A percentile compares a stretch with the other conserved stretches of the same genome.
Evolutionary conservation across 2,113 vertebrate genomes (phyloP).

Genomic region (Psilopsiagon aurifrons): DNA sequence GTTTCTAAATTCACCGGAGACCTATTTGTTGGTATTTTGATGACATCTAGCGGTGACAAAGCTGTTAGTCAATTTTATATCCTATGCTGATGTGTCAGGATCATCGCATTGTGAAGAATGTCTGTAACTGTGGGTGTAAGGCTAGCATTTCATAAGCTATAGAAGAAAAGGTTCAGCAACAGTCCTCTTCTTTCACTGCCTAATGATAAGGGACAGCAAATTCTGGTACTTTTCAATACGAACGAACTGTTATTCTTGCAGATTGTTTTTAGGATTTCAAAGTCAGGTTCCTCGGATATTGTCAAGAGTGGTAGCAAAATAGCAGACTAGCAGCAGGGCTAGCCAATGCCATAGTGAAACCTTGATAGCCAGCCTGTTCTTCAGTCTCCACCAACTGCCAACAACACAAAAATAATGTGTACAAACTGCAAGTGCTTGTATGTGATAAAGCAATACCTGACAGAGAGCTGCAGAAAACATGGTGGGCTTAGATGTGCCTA

Average conservation of each 20-base stretch:
- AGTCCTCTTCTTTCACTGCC: background rate
- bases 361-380: background rate
- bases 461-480: background rate
- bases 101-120: background rate
- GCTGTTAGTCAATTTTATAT: background rate
- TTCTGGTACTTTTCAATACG: background rate
- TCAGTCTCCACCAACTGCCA: background rate
- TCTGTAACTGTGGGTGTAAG: background rate
- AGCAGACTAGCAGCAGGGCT: background rate
- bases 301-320: background rate
- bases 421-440: background rate
- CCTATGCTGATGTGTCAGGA: background rate
- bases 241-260: background rate
- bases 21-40: conserved; percentile 67
- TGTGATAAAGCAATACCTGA: background rate
- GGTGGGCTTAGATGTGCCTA: background rate
- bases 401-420: background rate
- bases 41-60: conserved; percentile 78
- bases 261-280: background rate
- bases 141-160: background rate
- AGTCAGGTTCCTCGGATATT: background rate
- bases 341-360: background rate
- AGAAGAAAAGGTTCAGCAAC: background rate
- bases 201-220: background rate
- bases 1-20: background rate